A percentile compares a stretch with the other conserved stretches of the same genome.
Evolutionary conservation across 2,113 vertebrate genomes (phyloP).

Genomic region (Salvelinus namaycush): DNA sequence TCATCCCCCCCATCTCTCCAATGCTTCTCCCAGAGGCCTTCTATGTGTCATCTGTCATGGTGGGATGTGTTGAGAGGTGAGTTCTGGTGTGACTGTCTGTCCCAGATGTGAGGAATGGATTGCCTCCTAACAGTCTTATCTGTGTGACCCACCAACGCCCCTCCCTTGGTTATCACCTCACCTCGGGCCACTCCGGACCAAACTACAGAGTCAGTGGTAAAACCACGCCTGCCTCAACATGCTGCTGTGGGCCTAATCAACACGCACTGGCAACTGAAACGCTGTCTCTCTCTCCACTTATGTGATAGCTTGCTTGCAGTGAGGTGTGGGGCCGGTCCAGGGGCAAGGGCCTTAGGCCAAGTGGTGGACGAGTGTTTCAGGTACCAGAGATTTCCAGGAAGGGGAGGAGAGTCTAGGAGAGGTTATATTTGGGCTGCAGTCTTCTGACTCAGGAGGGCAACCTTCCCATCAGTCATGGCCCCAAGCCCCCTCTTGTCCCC

Average conservation of each 20-base stretch:
- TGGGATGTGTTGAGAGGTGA: slow-evolving; percentile 10
- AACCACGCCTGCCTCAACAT: slow-evolving; percentile 48
- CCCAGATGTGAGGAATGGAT: slow-evolving; percentile 58
- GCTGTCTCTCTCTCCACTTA: slow-evolving; percentile 6
- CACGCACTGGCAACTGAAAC: slow-evolving; percentile 58
- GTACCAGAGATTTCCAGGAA: slow-evolving; percentile 26
- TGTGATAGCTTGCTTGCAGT: too few relatives aligned
- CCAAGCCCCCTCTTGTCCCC: slow-evolving; percentile 27
- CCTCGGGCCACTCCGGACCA: slow-evolving; percentile 57
- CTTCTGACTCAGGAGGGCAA: not conserved
- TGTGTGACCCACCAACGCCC: slow-evolving; percentile 63
- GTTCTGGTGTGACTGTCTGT: slow-evolving; percentile 3
- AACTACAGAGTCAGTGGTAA: slow-evolving; percentile 63
- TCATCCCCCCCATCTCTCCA: slow-evolving; percentile 46
- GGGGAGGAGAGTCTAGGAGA: slow-evolving; percentile 10
- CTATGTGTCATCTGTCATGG: not conserved
- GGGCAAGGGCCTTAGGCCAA: slow-evolving; percentile 28
- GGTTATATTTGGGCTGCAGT: not conserved
- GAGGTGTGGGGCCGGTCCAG: slow-evolving; percentile 25
- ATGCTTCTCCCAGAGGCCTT: not conserved
- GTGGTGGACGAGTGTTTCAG: slow-evolving; percentile 48
- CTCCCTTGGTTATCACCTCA: slow-evolving; percentile 67
- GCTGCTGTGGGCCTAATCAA: slow-evolving; percentile 66
- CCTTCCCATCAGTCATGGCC: slow-evolving; percentile 22
- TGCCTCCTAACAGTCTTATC: slow-evolving; percentile 64